Conservation (phyloP, 2,797 vertebrate genomes). For the Hirundo rustica region DNA sequence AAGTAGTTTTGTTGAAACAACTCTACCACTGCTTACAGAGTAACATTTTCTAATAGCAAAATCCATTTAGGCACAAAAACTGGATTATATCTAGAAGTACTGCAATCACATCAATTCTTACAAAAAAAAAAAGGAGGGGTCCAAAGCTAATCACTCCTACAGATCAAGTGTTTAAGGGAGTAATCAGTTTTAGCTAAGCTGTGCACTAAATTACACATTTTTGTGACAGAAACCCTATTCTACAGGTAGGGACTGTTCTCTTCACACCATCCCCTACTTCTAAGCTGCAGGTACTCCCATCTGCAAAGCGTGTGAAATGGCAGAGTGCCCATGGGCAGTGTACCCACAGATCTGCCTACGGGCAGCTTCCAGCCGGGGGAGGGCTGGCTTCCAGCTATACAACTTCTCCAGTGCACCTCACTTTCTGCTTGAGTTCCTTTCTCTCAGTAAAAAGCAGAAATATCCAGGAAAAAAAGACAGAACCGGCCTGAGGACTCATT, state of each 20-base stretch:
- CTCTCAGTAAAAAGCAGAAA: not conserved
- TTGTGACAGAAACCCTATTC: not conserved
- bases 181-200: not conserved
- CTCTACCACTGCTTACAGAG: not conserved
- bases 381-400: not conserved
- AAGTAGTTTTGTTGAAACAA: not conserved
- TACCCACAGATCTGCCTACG: rapidly evolving
- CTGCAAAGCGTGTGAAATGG: not conserved
- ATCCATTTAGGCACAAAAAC: not conserved
- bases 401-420: not conserved
- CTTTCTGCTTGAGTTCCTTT: not conserved
- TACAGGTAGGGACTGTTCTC: not conserved
- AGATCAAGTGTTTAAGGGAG: not conserved
- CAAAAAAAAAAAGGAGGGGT: not conserved
- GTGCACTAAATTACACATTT: not conserved
- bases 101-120: not conserved
- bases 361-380: not conserved
- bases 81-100: not conserved
- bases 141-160: not conserved
- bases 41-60: not conserved
- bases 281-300: not conserved
- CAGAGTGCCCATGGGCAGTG: rapidly evolving
- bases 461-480: not conserved
- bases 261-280: not conserved
- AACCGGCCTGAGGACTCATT: not conserved